phyloP scores from a whole-genome alignment of 1,140 invertebrate species.

The Bombus confusus region DNA sequence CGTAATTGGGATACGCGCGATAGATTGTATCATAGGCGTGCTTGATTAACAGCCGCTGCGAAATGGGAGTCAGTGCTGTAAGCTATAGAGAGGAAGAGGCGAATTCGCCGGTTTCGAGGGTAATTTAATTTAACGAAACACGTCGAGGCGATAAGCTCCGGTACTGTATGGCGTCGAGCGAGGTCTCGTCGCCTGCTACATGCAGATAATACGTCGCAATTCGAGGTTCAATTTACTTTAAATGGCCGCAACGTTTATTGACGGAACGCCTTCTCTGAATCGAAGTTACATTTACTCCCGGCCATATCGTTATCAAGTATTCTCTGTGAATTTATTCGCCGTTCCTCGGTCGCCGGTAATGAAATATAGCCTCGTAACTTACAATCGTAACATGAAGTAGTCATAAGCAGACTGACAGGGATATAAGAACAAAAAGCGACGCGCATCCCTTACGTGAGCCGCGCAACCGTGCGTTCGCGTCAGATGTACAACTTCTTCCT shows the following conservation, averaged over 20 bases:
- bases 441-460: constrained; percentile 8
- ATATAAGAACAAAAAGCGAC: background rate
- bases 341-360: background rate
- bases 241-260: constrained; percentile 5
- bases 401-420: background rate
- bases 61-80: background rate
- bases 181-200: constrained; percentile 6
- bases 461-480: background rate
- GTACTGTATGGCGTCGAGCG: background rate
- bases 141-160: constrained; percentile 21
- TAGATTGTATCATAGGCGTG: constrained; percentile 15
- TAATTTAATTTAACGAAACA: constrained; percentile 49
- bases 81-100: background rate
- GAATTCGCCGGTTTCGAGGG: background rate
- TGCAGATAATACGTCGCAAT: constrained; percentile 27
- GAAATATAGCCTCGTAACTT: background rate
- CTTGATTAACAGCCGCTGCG: constrained; percentile 13
- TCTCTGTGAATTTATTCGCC: background rate
- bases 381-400: background rate
- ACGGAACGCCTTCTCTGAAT: background rate
- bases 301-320: background rate
- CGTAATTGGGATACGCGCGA: constrained; percentile 13
- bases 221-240: constrained; percentile 31
- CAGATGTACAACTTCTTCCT: background rate
- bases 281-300: background rate